Evolutionary conservation across 2,113 vertebrate genomes (phyloP), one percentile per base, ranked within the genome.

Genomic region (Eublepharis macularius): DNA sequence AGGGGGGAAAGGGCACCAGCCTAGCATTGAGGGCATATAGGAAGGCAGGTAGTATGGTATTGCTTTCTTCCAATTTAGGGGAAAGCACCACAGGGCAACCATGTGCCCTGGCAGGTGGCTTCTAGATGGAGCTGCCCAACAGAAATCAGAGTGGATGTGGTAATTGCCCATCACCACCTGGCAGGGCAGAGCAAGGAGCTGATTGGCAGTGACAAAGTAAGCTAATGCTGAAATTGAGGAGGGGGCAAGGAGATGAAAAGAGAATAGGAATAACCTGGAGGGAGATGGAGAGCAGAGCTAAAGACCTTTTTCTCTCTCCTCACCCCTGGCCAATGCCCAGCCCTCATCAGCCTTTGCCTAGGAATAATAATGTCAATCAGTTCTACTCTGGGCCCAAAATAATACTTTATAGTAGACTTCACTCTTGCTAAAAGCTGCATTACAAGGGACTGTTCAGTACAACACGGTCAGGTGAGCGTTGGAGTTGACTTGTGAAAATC

Each of bases 361-460:
- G 14, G 32, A 45, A 26, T 3, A 0, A 0, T 0, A 6, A 13
- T 80, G 13, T 51, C 49, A 24, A 34, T 0, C 0, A 0, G 57
- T 19, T 1, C 0, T 32, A 84, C 54, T 75, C 54, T 70, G 32
- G n/a, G 0, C 12, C 76, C 76, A 51, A 70, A 34, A 72, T 6
- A 4, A 74, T 11, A 4, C 2, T 69, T 76, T 76, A 32, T 16
- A 11, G 66, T 32, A 57, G n/a, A 10, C 0, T 32, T 0, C 3
- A 34, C 3, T 7, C 24, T 41, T 36, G 43, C 57, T 34, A 5
- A 57, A 49, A 63, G 34, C 36, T 49, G 60, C 51, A 17, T 26
- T 12, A 0, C 21, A 74, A 73, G n/a, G 81, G 2, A 45, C 2
- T 0, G 21, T 43, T 34, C 7, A 69, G 10, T 26, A 47, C 65